These are phyloP conservation scores for Notothenia rossii DNA, from an alignment of 2,113 vertebrate species.

Conservation along the genomic window DNA sequence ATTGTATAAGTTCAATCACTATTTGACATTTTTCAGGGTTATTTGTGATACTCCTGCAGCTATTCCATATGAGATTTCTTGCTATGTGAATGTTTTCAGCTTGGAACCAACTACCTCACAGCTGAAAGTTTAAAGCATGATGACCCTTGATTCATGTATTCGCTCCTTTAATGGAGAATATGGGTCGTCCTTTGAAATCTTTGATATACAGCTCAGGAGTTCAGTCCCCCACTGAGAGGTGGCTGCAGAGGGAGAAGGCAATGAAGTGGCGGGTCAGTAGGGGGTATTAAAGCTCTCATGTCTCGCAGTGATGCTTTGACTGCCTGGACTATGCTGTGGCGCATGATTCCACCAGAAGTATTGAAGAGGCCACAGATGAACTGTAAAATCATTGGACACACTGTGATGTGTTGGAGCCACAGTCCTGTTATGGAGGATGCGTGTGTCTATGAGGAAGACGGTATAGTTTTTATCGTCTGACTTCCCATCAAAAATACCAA, in stretches of 20 bases:
- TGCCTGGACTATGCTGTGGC: constrained; percentile 25
- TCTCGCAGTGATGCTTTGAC: constrained; percentile 51
- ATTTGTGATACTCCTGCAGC: constrained; percentile 23
- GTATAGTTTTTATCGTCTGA: not conserved
- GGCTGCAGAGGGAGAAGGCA: constrained; percentile 28
- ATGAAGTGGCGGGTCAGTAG: constrained; percentile 52
- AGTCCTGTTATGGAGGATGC: constrained; percentile 2
- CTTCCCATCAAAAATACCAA: constrained; percentile 1
- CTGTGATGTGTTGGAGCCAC: not conserved
- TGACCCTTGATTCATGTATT: constrained; percentile 44
- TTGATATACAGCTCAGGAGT: constrained; percentile 47
- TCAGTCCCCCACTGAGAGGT: constrained; percentile 17
- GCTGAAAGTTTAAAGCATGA: not conserved
- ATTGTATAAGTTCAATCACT: constrained; percentile 5
- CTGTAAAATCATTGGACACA: constrained; percentile 34
- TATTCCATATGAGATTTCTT: constrained; percentile 28
- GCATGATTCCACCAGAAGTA: constrained; percentile 46
- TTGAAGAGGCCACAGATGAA: constrained; percentile 38
- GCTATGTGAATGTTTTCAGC: constrained; percentile 19
- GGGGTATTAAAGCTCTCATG: constrained; percentile 54
- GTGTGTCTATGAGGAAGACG: constrained; percentile 6
- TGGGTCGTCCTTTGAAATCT: constrained; percentile 45
- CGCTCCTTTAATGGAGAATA: constrained; percentile 35
- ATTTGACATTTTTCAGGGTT: constrained; percentile 34
- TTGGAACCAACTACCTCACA: constrained; percentile 6